Evolutionary conservation across 2,888 invertebrate genomes (phyloP), one percentile per base, ranked within the genome.

Genomic region (Drosophila tanythrix): DNA sequence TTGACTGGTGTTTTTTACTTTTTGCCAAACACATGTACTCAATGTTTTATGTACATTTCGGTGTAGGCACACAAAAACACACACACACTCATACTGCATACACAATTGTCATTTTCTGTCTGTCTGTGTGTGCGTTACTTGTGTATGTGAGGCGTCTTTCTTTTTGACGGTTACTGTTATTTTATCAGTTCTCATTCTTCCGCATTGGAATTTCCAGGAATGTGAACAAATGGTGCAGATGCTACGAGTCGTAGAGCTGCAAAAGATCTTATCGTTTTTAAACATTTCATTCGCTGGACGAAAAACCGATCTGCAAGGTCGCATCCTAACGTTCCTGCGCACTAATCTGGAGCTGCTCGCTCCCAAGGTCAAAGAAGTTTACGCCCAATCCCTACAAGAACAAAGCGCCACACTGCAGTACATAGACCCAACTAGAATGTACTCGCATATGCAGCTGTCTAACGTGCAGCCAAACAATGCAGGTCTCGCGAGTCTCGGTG

Each of bases 221-320:
- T 93, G 91, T 85, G 91, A 93, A 92, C 92, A 92, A 81, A 93
- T 92, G 92, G 82, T 93, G 88, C 90, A 90, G 83, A 91, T 91
- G 87, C 97, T 97, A 94, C 95, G 97, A 90, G 97, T 97, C 87
- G 96, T 96, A 92, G 97, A 97, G 93, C 95, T 97, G 92, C 97
- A 97, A 94, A 96, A 96, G 94, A 94, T 97, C 92, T 94, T 97
- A 92, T 96, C 96, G 90, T 96, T 95, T 93, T 96, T 96, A 85
- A 96, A 96, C 82, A 95, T 96, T 92, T 96, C 96, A 91, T 96
- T 96, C 93, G 95, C 95, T 87, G 97, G 97, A 76, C 94, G 96
- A 91, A 97, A 97, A 94, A 95, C 94, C 89, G 97, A 97, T 93
- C 94, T 97, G 68, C 96, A 97, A 93, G 94, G 95, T 73, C 94